phyloP scores from a whole-genome alignment of 35 echinoderm and acorn worm species.

The Acanthaster planci region DNA sequence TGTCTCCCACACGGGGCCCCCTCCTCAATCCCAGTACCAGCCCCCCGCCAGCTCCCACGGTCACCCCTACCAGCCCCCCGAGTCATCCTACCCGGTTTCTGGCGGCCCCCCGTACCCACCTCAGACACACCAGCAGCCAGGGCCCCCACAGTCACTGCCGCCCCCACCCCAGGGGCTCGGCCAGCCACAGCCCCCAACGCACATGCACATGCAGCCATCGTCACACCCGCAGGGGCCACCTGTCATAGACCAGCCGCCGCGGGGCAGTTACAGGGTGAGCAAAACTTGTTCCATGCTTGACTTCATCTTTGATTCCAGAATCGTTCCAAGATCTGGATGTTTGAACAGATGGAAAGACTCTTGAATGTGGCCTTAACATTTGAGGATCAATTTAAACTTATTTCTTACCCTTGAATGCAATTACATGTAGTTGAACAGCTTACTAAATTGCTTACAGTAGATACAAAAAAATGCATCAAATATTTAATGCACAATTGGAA shows the following conservation, averaged over 20 bases:
- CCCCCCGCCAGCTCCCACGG: neutral
- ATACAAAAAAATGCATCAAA: too few relatives aligned
- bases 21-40: slow-evolving; percentile 10
- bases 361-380: too few relatives aligned
- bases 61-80: neutral
- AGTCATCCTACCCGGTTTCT: neutral
- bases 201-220: neutral
- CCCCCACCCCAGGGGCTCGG: slow-evolving; percentile 9
- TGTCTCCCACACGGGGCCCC: neutral
- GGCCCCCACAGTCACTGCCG: neutral
- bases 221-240: slow-evolving; percentile 35
- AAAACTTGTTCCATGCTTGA: neutral
- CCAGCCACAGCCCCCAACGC: neutral
- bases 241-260: neutral
- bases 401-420: too few relatives aligned
- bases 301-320: too few relatives aligned
- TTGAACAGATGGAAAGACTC: too few relatives aligned
- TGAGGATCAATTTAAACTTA: too few relatives aligned
- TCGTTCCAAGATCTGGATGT: too few relatives aligned
- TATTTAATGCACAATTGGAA: too few relatives aligned
- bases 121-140: neutral
- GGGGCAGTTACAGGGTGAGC: slow-evolving; percentile 7
- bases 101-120: neutral
- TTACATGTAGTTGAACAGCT: too few relatives aligned
- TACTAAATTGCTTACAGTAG: too few relatives aligned